Base-by-base conservation (phyloP, 2,888 invertebrate species). In the Erebia aethiops region DNA sequence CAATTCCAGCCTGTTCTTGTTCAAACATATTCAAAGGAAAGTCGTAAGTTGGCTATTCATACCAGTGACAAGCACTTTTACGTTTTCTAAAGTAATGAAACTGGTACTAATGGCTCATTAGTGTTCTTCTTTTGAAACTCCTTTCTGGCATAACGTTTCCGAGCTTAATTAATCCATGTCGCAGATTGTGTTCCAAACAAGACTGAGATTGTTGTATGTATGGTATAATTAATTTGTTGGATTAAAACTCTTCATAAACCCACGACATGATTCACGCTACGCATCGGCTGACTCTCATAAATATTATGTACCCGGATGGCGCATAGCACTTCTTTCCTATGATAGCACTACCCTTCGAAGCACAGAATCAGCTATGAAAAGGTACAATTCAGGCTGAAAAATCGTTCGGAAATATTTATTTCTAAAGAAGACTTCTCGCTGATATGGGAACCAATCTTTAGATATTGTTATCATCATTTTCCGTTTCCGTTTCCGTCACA, bases 91-190 rank as follows among this genome's bases (percentile, higher is more conserved):
- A 57, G 52, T 66, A n/a, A 21, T 57, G 54, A 8, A 52, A 16
- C 14, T 46, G 46, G 46, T 46, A 43, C 66, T 66, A 66, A 66
- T 56, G 66, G 56, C 56, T 66, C 66, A 46, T 66, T 66, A 66
- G 66, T 56, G 56, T 57, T 41, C 56, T 65, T 66, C 21, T 57
- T 57, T 43, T 13, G 43, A 41, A 66, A 66, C 46, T 66, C 56
- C 56, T 66, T 56, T 21, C 43, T 54, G 14, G 13, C 18, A 43
- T 54, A 21, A 41, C 43, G 41, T 54, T 57, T 66, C 18, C 41
- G 41, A 21, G 56, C 54, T 46, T 56, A 56, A 66, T 66, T 57
- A 66, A 66, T 66, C 43, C 46, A 14, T 66, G 66, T 46, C 56
- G 62, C 49, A 46, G 11, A 43, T 43, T 60, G 60, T 18, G 58